Evolutionary conservation across 2,113 vertebrate genomes (phyloP), one percentile per base, ranked within the genome.

Genomic region (Cervus canadensis): DNA sequence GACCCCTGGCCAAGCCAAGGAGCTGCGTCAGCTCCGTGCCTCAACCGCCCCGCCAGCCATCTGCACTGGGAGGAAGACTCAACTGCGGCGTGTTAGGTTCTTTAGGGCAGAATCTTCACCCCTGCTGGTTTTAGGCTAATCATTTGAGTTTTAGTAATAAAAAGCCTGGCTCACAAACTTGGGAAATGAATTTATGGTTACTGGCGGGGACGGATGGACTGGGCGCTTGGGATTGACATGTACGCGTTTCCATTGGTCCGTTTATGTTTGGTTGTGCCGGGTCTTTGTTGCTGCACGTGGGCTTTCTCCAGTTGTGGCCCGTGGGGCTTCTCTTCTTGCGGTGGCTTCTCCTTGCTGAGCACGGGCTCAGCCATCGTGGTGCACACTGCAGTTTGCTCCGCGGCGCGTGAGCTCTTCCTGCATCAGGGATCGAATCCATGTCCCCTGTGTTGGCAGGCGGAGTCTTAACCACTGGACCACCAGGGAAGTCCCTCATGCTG

Each of bases 111-210:
- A 91, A 92, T 95, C 88, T 84, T 92, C 59, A 71, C 88, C 81
- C 74, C 60, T 78, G 54, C 60, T 93, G 79, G 54, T 87, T 97
- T 93, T 79, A 91, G 56, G 82, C 26, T 79, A 95, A 95, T 94
- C 54, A 67, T 94, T 95, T 96, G 54, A 67, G 15, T 92, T 94
- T 96, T 60, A 62, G 79, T 95, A 84, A 26, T 89, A 57, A 48
- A 78, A 2, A 28, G 21, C 43, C 40, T 71, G 78, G 28, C 45
- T 52, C 48, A 81, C 78, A 81, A 28, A 52, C 78, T 52, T 81
- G 17, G 48, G 19, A 9, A 21, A 33, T 81, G 78, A n/a, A 33
- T 30, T 52, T 52, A 52, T 33, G 45, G 78, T 52, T 50, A 19
- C 26, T 0, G 19, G 28, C 0, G 21, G 16, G 78, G 48, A 21